Base-by-base conservation (phyloP, 2,797 vertebrate species). In the Pygocentrus nattereri region DNA sequence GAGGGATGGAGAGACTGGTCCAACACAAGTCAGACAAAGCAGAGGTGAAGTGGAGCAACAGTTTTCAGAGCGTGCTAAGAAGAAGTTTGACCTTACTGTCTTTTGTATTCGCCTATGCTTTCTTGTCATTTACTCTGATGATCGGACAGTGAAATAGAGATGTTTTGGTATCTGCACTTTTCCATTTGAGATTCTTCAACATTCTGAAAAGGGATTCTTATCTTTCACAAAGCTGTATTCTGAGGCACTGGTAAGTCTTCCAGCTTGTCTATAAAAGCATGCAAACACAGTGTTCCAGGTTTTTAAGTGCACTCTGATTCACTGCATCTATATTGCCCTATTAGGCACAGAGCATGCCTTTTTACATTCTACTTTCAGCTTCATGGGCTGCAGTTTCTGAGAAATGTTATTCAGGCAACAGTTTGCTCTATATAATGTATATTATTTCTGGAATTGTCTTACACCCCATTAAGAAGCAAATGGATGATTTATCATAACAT, bases 221-320 rank as follows among this genome's bases (percentile, higher is more conserved):
- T 74, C 31, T 25, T 61, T 78, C 18, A 59, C 31, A 72, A 64
- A 50, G 30, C 34, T 44, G 41, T 70, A 27, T 59, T 73, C 67
- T 72, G 19, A 27, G 8, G 27, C 79, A 81, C 19, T 64, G 85
- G 87, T 88, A 85, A 76, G 87, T 80, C 44, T 82, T 81, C 54
- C n/a, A 56, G 23, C 75, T 71, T 81, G 12, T 54, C 30, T 19
- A 34, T 16, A 73, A 50, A 30, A 21, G 6, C 41, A 47, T 23
- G 41, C 70, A 30, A 56, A 50, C 65, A 19, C 11, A 62, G 49
- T 65, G 69, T 59, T 74, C 8, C 16, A 47, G 73, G 30, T 64
- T 71, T 80, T 73, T 82, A 59, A 56, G 16, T 58, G 16, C 50
- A 16, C 31, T 76, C 23, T 49, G 16, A 38, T 78, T 50, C 64